phyloP scores from a whole-genome alignment of 2,797 vertebrate genomes.

The Heliangelus exortis region DNA sequence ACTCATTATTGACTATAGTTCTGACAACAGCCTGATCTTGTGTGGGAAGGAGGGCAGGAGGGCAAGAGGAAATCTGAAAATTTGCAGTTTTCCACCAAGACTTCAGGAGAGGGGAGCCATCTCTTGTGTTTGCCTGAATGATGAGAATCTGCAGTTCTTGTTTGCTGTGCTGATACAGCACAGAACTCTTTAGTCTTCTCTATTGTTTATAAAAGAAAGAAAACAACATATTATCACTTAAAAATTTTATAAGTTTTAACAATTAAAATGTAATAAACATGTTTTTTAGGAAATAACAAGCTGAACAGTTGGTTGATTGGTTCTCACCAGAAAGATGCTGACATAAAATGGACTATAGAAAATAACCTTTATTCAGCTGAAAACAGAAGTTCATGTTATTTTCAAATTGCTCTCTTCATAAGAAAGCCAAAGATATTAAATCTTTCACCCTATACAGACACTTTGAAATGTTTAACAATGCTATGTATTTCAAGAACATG shows the following conservation, averaged over 20 bases:
- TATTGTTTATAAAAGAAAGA: background rate
- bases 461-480: background rate
- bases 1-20: background rate
- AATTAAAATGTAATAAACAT: background rate
- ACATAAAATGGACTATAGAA: background rate
- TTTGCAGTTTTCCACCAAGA: background rate
- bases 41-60: background rate
- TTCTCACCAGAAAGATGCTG: background rate
- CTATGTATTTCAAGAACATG: background rate
- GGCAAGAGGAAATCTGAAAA: background rate
- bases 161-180: background rate
- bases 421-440: background rate
- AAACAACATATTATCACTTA: background rate
- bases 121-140: background rate
- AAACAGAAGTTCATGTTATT: background rate
- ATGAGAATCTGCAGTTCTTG: background rate
- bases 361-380: background rate
- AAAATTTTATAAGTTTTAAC: background rate
- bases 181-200: background rate
- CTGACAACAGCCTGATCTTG: background rate
- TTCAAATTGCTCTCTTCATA: background rate
- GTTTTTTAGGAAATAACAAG: background rate
- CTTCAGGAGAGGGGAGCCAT: background rate
- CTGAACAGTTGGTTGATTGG: background rate
- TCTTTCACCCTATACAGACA: background rate